Base-by-base conservation (phyloP, 2,888 invertebrate genomes). In the Meteorus colon region DNA sequence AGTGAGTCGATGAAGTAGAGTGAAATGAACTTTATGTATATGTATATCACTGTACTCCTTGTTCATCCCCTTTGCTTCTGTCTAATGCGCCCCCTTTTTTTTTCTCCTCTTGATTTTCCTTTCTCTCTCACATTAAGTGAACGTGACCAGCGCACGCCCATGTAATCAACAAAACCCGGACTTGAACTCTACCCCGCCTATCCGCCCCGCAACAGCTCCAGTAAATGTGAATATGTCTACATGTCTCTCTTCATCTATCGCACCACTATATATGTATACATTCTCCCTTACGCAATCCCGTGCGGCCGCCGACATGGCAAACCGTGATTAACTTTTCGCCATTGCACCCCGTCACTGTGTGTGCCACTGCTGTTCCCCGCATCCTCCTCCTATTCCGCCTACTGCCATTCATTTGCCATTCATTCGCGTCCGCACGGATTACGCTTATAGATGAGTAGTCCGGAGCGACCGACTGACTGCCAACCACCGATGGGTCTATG, bases 281-380 rank as follows among this genome's bases (percentile, higher is more conserved):
- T 37, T 60, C 76, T 67, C 74, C 74, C 69, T 80, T 77, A 76
- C 81, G 79, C 78, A 74, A 78, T 81, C 82, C 82, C 79, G 71
- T 80, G 74, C 62, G 80, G 79, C 81, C 80, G 82, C 82, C 82
- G 81, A 85, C 88, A 89, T 85, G 86, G 88, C 87, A 88, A 89
- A 87, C 88, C 88, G 87, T 89, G 89, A 89, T 89, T 89, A 89
- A 89, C 89, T 89, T 89, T 89, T 89, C 87, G 87, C 85, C 76
- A 84, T 84, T 84, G 85, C 83, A 77, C 71, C 76, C 77, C 79
- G 81, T 80, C 75, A 79, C 78, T 78, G 63, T 79, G 73, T 86
- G 83, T 86, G 82, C 85, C 85, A 86, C 83, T 41, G 59, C 76
- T 67, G 14, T 59, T 55, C 63, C 71, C 65, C 24, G 41, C 68